phyloP scores from a whole-genome alignment of 1,140 invertebrate species.

The Physella acuta region DNA sequence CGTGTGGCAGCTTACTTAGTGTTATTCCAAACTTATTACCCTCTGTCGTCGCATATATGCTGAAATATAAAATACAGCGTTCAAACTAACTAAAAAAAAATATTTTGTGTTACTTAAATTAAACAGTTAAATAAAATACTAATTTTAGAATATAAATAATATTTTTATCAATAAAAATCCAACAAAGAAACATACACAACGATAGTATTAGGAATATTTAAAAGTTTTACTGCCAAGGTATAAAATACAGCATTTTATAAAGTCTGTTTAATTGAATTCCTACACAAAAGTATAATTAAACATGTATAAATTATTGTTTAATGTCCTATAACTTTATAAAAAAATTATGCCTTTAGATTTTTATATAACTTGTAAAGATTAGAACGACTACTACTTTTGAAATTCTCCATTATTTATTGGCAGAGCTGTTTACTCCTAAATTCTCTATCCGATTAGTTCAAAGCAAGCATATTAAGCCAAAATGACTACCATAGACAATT shows the following conservation, averaged over 20 bases:
- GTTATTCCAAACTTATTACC: background rate
- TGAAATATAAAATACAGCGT: background rate
- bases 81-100: background rate
- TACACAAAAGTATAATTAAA: too few species aligned
- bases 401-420: too few species aligned
- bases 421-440: too few species aligned
- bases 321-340: too few species aligned
- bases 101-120: background rate
- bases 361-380: too few species aligned
- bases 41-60: background rate
- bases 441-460: too few species aligned
- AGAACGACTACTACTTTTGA: too few species aligned
- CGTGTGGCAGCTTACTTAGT: slow-evolving; percentile 2
- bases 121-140: background rate
- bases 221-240: background rate
- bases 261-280: too few species aligned
- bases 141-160: background rate
- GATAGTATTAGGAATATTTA: background rate
- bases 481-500: too few species aligned
- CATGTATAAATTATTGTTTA: too few species aligned
- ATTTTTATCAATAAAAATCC: background rate
- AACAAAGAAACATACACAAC: background rate
- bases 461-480: too few species aligned
- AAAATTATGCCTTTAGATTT: too few species aligned
- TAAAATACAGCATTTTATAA: background rate